Conservation (phyloP, 2,888 invertebrate species). For the Volucella bombylans region DNA sequence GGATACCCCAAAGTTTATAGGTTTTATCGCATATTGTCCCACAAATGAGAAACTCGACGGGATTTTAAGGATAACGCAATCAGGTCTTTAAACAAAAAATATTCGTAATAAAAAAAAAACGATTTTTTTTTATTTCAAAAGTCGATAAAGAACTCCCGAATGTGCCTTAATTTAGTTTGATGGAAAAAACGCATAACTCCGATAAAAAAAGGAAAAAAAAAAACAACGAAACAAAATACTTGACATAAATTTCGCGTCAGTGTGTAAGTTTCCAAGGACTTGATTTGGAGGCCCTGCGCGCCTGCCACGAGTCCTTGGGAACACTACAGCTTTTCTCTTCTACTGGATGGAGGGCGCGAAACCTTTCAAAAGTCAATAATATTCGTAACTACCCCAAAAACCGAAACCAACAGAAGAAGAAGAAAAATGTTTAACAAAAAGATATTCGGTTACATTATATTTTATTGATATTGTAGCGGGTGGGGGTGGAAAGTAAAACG, state of each 20-base stretch:
- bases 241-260: slow-evolving; percentile 23
- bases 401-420: slow-evolving; percentile 3
- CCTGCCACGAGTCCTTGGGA: not conserved
- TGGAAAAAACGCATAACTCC: not conserved
- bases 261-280: not conserved
- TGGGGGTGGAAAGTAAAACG: not conserved
- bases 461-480: slow-evolving; percentile 60
- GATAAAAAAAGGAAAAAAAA: too few species aligned
- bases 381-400: not conserved
- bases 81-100: slow-evolving; percentile 44
- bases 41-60: slow-evolving; percentile 20
- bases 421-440: slow-evolving; percentile 38
- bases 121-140: not conserved
- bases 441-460: slow-evolving; percentile 66
- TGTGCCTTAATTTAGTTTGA: slow-evolving; percentile 20
- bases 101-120: slow-evolving; percentile 1
- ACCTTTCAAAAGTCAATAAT: slow-evolving; percentile 50
- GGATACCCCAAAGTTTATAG: not conserved
- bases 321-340: not conserved
- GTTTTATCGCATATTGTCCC: slow-evolving; percentile 8
- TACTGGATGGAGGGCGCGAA: slow-evolving; percentile 10
- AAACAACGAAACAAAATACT: not conserved
- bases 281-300: not conserved
- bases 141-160: slow-evolving; percentile 7
- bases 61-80: slow-evolving; percentile 57